These are phyloP conservation scores for Myiothlypis chrysogaster DNA, from an alignment of 2,797 vertebrate species.

Conservation along the genomic window DNA sequence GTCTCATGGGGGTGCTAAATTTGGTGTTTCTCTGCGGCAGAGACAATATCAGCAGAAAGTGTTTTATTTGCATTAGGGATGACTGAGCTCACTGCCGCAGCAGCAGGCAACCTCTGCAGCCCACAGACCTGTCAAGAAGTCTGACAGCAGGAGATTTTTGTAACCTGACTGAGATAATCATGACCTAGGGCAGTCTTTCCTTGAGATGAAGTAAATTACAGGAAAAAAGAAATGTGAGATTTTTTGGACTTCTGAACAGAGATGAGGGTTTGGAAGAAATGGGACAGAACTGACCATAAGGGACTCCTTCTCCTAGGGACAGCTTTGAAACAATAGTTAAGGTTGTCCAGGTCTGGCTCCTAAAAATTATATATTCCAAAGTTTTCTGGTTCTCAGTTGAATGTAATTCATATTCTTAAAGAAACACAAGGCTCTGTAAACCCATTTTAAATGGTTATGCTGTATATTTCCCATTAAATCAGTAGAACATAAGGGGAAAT, in stretches of 20 bases:
- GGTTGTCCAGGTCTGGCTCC: background rate
- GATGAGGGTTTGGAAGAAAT: background rate
- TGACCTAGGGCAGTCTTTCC: background rate
- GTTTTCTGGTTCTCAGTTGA: background rate
- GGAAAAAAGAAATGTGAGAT: background rate
- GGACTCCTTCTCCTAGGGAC: background rate
- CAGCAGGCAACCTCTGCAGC: background rate
- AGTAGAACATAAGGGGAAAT: background rate
- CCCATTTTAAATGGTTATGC: background rate
- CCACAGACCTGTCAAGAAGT: background rate
- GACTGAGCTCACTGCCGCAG: background rate
- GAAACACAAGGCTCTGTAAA: background rate
- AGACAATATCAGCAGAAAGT: conserved; percentile 28
- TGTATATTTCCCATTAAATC: background rate
- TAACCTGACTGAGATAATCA: background rate
- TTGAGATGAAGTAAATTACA: background rate
- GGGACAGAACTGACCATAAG: background rate
- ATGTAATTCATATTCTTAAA: background rate
- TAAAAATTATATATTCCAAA: background rate
- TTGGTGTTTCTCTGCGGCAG: conserved; percentile 13
- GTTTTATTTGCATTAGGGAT: conserved; percentile 54
- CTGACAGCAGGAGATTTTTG: background rate
- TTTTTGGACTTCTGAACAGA: background rate
- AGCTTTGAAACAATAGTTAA: background rate
- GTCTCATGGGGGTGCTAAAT: conserved; percentile 49